phyloP scores from a whole-genome alignment of 2,888 invertebrate species.

The Dascillus cervinus region DNA sequence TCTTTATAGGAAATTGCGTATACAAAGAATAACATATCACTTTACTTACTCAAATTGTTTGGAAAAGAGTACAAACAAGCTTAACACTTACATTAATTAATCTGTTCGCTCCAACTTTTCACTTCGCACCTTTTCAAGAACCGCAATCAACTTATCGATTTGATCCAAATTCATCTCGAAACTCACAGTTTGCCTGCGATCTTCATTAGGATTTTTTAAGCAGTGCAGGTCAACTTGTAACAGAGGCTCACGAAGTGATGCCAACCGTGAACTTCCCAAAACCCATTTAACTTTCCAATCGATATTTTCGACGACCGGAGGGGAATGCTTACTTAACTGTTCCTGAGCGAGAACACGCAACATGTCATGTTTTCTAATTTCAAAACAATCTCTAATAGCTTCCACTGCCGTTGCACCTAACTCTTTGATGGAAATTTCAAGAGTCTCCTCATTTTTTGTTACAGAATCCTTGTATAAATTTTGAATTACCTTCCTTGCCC shows the following conservation, averaged over 20 bases:
- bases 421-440: slow-evolving; percentile 19
- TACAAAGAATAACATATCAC: no score
- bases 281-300: slow-evolving; percentile 50
- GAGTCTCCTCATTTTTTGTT: slow-evolving; percentile 19
- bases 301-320: slow-evolving; percentile 40
- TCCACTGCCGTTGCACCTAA: slow-evolving; percentile 13
- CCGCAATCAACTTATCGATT: slow-evolving; percentile 29
- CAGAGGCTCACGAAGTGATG: slow-evolving; percentile 42
- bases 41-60: no score
- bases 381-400: slow-evolving; percentile 29
- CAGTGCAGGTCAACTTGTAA: slow-evolving; percentile 43
- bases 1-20: no score
- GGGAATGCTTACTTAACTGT: slow-evolving; percentile 31
- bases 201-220: slow-evolving; percentile 17
- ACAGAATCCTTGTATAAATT: slow-evolving; percentile 28
- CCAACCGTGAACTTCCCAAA: slow-evolving; percentile 46
- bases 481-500: slow-evolving; percentile 29
- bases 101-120: no score
- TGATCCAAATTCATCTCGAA: slow-evolving; percentile 37
- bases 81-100: no score
- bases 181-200: slow-evolving; percentile 24
- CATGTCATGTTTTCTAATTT: slow-evolving; percentile 33
- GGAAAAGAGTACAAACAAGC: no score
- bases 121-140: slow-evolving; percentile 24
- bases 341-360: slow-evolving; percentile 27